phyloP scores from a whole-genome alignment of 2,797 vertebrate species.

The Megalops cyprinoides region DNA sequence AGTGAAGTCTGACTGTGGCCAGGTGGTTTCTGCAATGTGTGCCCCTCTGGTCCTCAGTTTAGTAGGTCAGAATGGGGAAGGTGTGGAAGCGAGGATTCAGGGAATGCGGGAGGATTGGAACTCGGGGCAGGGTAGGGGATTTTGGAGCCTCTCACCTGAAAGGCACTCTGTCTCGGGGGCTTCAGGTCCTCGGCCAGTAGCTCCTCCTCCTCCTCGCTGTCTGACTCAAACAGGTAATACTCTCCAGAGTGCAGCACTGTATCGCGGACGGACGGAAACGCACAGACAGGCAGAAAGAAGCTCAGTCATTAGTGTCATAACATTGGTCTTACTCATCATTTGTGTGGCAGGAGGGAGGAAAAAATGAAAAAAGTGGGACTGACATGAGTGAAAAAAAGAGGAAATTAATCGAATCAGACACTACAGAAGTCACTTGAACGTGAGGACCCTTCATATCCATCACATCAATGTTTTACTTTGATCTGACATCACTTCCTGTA shows the following conservation, averaged over 20 bases:
- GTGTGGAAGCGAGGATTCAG: not conserved
- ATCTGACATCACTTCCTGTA: no score
- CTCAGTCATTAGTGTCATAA: no score
- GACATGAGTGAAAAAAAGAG: no score
- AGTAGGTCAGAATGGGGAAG: no score
- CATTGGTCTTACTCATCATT: not conserved
- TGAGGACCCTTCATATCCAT: no score
- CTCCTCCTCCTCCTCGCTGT: conserved; percentile 93
- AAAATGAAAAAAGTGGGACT: not conserved
- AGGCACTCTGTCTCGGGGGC: conserved; percentile 77
- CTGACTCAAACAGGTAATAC: conserved; percentile 94
- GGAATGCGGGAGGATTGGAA: not conserved
- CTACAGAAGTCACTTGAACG: not conserved
- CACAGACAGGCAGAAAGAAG: not conserved
- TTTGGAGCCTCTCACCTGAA: conserved; percentile 75
- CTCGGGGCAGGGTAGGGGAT: not conserved
- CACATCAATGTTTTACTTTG: no score
- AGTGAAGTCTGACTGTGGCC: no score
- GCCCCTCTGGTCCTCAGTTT: no score
- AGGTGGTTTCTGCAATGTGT: no score
- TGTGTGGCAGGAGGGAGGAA: conserved; percentile 17
- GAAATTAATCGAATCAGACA: not conserved
- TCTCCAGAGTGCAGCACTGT: conserved; percentile 91
- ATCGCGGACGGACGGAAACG: not conserved
- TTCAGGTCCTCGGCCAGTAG: conserved; percentile 76